phyloP scores from a whole-genome alignment of 2,797 vertebrate species.

The Artibeus lituratus region DNA sequence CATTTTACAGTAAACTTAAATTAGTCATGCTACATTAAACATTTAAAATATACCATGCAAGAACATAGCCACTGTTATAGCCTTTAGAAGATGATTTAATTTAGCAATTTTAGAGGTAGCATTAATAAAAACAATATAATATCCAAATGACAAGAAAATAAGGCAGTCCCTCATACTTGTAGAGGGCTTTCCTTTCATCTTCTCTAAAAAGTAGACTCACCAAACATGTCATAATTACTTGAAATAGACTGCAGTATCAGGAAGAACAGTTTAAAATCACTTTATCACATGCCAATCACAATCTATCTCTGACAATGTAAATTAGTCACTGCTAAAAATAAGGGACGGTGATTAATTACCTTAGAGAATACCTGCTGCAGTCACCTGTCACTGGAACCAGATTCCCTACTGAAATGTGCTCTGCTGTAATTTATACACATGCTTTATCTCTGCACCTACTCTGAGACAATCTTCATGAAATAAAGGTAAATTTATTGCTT shows the following conservation, averaged over 20 bases:
- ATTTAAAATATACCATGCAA: neutral
- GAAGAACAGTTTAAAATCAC: slow-evolving; percentile 67
- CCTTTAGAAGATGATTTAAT: slow-evolving; percentile 13
- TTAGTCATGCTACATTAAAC: slow-evolving; percentile 28
- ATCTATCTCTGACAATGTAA: slow-evolving; percentile 74
- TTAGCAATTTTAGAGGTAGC: neutral
- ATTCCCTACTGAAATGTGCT: slow-evolving; percentile 44
- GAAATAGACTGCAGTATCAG: slow-evolving; percentile 23
- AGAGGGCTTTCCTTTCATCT: neutral
- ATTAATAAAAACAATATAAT: slow-evolving; percentile 16
- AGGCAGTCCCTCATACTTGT: neutral
- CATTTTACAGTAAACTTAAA: neutral
- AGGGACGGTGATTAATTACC: slow-evolving; percentile 73
- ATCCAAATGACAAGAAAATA: neutral
- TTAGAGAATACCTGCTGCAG: slow-evolving; percentile 67
- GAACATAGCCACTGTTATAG: neutral
- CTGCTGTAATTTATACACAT: slow-evolving; percentile 31
- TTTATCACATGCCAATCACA: slow-evolving; percentile 73
- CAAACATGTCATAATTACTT: slow-evolving; percentile 61
- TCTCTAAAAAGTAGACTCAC: slow-evolving; percentile 46
- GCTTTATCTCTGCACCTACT: slow-evolving; percentile 11
- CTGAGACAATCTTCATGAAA: neutral
- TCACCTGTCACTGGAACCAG: slow-evolving; percentile 45
- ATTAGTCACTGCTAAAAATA: slow-evolving; percentile 79
- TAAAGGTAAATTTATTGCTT: slow-evolving; percentile 22